phyloP scores from a whole-genome alignment of 2,113 vertebrate genomes.

The Bettongia penicillata region DNA sequence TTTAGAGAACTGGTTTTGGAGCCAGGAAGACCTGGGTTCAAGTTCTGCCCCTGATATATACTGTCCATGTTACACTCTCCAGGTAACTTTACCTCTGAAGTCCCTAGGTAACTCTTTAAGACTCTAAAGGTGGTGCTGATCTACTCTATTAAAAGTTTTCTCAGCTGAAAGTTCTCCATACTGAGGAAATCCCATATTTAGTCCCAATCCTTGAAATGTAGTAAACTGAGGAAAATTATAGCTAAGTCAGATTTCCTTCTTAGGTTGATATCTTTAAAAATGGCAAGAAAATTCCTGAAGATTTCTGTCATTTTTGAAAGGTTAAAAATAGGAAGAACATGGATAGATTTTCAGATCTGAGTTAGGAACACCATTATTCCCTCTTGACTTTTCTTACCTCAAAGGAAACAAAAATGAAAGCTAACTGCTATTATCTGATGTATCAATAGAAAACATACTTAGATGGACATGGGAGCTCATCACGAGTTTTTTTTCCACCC shows the following conservation, averaged over 20 bases:
- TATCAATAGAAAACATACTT: constrained; percentile 20
- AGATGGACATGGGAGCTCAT: background rate
- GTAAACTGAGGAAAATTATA: background rate
- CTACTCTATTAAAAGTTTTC: background rate
- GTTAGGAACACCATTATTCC: background rate
- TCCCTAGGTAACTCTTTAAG: background rate
- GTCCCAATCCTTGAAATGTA: background rate
- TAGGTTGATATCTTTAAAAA: background rate
- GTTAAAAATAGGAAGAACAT: background rate
- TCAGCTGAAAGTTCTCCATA: background rate
- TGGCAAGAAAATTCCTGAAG: background rate
- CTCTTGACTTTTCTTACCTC: background rate
- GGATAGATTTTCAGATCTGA: background rate
- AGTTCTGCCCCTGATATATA: background rate
- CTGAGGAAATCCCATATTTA: background rate
- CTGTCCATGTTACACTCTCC: background rate
- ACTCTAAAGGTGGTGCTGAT: background rate
- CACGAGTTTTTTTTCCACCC: no score
- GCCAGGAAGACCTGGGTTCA: no score
- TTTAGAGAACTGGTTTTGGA: no score
- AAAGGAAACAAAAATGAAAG: background rate
- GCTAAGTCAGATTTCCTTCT: background rate
- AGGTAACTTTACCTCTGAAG: background rate
- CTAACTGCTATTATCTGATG: constrained; percentile 5
- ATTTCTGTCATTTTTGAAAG: background rate